A percentile compares a stretch with the other conserved stretches of the same genome.
Evolutionary conservation across 2,797 vertebrate genomes (phyloP).

Genomic region (Ptychobarbus kaznakovi): DNA sequence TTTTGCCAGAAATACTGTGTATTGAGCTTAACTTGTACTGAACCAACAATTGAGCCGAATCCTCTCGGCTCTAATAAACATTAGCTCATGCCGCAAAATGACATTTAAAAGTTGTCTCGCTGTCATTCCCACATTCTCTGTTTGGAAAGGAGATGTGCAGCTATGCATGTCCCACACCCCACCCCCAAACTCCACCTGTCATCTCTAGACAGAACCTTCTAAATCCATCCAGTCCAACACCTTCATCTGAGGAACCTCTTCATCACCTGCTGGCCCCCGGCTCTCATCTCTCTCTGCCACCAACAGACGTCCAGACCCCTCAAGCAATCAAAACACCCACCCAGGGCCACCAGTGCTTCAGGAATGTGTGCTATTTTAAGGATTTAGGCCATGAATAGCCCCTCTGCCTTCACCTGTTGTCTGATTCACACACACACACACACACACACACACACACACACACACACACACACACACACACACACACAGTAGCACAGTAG

Average conservation of each 20-base stretch:
- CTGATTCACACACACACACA: slow-evolving; percentile 37
- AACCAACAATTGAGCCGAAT: background rate
- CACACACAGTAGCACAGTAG: too few relatives aligned
- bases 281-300: slow-evolving; percentile 5
- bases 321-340: slow-evolving; percentile 17
- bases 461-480: too few relatives aligned
- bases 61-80: background rate
- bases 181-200: slow-evolving; percentile 47
- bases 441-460: slow-evolving; percentile 19
- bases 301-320: slow-evolving; percentile 33
- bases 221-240: slow-evolving; percentile 21
- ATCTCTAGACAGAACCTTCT: background rate
- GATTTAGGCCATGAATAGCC: background rate
- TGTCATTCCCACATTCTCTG: background rate
- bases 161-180: slow-evolving; percentile 1
- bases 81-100: background rate
- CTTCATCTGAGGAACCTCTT: slow-evolving; percentile 25
- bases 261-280: slow-evolving; percentile 33
- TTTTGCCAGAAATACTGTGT: background rate
- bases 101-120: background rate
- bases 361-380: slow-evolving; percentile 42
- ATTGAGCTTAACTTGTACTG: background rate
- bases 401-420: slow-evolving; percentile 48
- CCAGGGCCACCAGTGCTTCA: background rate
- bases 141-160: slow-evolving; percentile 11